These are phyloP conservation scores for Lates japonicus DNA, from an alignment of 2,797 vertebrate species.

Conservation along the genomic window DNA sequence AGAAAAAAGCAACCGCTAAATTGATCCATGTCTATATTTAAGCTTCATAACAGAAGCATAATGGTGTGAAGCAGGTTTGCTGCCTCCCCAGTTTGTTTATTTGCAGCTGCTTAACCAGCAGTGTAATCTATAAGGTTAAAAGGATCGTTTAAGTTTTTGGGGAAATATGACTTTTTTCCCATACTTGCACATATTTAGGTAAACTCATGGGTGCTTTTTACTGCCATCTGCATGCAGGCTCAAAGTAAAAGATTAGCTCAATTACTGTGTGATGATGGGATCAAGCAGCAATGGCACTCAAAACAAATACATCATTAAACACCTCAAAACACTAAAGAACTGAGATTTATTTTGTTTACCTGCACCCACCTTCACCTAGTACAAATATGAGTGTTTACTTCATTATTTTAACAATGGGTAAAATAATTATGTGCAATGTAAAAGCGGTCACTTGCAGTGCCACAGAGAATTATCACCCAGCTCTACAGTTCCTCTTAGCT, in stretches of 20 bases:
- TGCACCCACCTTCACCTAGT: neutral
- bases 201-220: constrained; percentile 26
- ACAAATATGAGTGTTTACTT: neutral
- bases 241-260: neutral
- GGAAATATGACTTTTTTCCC: neutral
- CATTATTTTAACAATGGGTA: too few relatives aligned
- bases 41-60: constrained; percentile 52
- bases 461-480: too few relatives aligned
- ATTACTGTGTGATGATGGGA: neutral
- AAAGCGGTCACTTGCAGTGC: too few relatives aligned
- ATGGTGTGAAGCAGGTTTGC: constrained; percentile 49
- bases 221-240: constrained; percentile 8
- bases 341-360: neutral
- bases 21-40: constrained; percentile 65
- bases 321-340: neutral
- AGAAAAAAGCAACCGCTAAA: constrained; percentile 43
- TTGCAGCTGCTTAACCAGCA: constrained; percentile 58
- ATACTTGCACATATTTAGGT: constrained; percentile 29
- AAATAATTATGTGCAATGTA: too few relatives aligned
- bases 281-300: neutral
- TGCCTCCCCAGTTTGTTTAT: constrained; percentile 51
- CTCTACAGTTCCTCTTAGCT: too few relatives aligned
- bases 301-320: neutral
- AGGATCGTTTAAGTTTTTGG: constrained; percentile 14
- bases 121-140: constrained; percentile 47